Evolutionary conservation across 2,888 invertebrate genomes (phyloP), one percentile per base, ranked within the genome.

Genomic region (Spodoptera exigua): DNA sequence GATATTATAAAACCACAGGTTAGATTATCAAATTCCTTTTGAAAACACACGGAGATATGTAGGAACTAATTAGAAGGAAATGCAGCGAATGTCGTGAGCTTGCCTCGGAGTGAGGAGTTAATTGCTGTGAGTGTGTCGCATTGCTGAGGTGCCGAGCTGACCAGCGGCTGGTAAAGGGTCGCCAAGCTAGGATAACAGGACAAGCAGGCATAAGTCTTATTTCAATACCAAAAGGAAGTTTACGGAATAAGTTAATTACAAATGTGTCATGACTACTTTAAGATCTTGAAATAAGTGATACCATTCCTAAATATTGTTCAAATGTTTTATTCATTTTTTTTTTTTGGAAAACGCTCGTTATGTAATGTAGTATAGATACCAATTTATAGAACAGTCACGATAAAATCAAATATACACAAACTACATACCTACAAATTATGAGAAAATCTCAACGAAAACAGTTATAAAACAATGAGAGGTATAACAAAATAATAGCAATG

Each of bases 1-100:
- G 5, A 5, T 27, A 27, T 3, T 27, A 27, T 27, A 27, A 27
- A 27, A 4, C 9, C 27, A 27, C 27, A 27, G 27, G 27, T 27
- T 3, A 40, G 12, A 40, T 37, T 4, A 39, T 7, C 3, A 2
- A 10, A 21, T 36, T 49, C 35, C 35, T 45, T 12, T 12, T 17
- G 27, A 18, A 36, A 46, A 37, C 27, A 10, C 9, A 7, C n/a
- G 17, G 1, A 13, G 46, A 66, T 47, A 35, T 41, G 18, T 57
- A 68, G 59, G 51, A 72, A 62, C 59, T 58, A 56, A 70, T 62
- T 66, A 74, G 41, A 9, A 13, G n/a, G 54, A 17, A 13, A 70
- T 54, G 46, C 51, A 11, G 51, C 16, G 36, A 51, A 54, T 48
- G 52, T 39, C 40, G 43, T 16, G 0, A 16, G 57, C 34, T 9